phyloP scores from a whole-genome alignment of 2,888 invertebrate genomes.

The Cetonia aurata region DNA sequence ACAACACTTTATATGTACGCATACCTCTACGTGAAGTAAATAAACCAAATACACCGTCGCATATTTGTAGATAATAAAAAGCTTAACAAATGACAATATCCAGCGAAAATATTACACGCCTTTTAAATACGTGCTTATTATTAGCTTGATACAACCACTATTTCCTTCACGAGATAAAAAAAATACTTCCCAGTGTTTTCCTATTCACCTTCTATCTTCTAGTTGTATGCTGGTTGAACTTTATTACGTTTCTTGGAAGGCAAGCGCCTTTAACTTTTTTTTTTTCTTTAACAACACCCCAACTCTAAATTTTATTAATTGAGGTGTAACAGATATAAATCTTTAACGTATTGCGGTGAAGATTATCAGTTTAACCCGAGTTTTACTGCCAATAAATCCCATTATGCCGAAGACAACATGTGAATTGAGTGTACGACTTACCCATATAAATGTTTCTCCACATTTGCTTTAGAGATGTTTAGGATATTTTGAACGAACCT shows the following conservation, averaged over 20 bases:
- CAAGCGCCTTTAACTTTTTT: conserved; percentile 12
- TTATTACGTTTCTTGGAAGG: conserved; percentile 19
- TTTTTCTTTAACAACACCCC: neutral
- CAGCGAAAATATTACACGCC: conserved; percentile 31
- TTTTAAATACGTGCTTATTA: conserved; percentile 19
- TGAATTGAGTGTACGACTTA: conserved; percentile 9
- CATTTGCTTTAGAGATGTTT: conserved; percentile 4
- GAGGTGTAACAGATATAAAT: conserved; percentile 14
- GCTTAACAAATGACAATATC: conserved; percentile 35
- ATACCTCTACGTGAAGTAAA: conserved; percentile 31
- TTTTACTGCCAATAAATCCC: conserved; percentile 21
- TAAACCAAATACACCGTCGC: conserved; percentile 39
- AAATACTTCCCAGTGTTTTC: neutral
- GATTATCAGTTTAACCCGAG: conserved; percentile 10
- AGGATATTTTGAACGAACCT: conserved; percentile 5
- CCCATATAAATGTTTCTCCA: neutral
- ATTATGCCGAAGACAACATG: conserved; percentile 3
- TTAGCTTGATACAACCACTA: conserved; percentile 1
- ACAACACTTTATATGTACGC: conserved; percentile 28
- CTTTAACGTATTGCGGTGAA: neutral
- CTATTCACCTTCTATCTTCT: conserved; percentile 12
- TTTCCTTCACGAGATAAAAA: conserved; percentile 4
- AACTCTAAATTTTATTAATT: conserved; percentile 29
- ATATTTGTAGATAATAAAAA: conserved; percentile 43
- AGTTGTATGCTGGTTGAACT: conserved; percentile 8